Evolutionary conservation across 1,140 invertebrate species (phyloP).

Genomic region (Halesus radiatus): DNA sequence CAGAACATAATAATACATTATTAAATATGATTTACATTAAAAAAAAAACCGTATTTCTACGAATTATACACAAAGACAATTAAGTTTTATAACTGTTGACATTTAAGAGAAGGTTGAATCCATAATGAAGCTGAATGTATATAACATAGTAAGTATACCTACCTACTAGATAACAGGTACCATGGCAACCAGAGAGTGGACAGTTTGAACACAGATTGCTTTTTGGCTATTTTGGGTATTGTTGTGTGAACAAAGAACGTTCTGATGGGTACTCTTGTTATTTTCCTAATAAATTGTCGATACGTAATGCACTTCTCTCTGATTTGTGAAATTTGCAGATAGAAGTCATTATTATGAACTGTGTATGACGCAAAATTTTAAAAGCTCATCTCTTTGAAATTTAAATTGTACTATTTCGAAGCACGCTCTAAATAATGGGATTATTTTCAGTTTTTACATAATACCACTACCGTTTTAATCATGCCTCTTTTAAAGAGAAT

Average conservation of each 20-base stretch:
- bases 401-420: not conserved
- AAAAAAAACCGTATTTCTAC: too few relatives aligned
- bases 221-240: conserved; percentile 5
- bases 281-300: not conserved
- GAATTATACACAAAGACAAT: too few relatives aligned
- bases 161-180: not conserved
- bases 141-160: too few relatives aligned
- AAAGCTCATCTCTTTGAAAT: not conserved
- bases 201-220: not conserved
- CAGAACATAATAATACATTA: too few relatives aligned
- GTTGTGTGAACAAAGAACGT: conserved; percentile 5
- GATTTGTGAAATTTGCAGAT: not conserved
- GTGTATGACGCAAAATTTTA: not conserved
- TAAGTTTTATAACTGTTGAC: too few relatives aligned
- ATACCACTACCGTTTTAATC: not conserved
- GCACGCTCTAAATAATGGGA: not conserved
- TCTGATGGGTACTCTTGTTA: not conserved
- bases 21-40: too few relatives aligned
- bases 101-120: too few relatives aligned
- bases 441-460: not conserved
- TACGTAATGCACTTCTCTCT: not conserved
- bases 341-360: not conserved
- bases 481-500: not conserved
- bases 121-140: too few relatives aligned
- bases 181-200: not conserved